Base-by-base conservation (phyloP, 2,888 invertebrate species). In the Mongoloraphidia duomilia region DNA sequence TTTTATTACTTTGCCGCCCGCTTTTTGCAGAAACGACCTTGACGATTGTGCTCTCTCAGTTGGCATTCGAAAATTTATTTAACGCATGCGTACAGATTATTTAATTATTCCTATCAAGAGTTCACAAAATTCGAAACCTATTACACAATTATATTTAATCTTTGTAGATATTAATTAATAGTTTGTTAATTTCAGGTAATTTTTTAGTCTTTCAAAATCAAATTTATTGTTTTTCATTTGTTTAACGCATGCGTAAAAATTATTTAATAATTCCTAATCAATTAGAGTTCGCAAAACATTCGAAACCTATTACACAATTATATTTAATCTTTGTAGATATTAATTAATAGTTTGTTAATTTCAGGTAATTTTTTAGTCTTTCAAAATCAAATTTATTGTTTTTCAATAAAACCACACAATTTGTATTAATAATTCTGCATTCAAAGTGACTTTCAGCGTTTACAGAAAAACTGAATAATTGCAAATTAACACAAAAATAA, bases 1-100 rank as follows among this genome's bases (percentile, higher is more conserved):
- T 55, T 61, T 63, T 50, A 67, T 59, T 50, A 70, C 63, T 61
- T 71, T 70, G 54, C 66, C 65, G 52, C 69, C 63, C 42, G 70
- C 69, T 56, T 67, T 65, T 54, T 67, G 69, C 50, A 69, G 61
- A 57, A 70, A 63, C 53, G 68, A 67, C 59, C 64, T 65, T 58
- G 55, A 57, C 34, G 39, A 41, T 39, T 14, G 33, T 26, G 41
- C 39, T 10, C 26, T 33, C 42, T 17, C 17, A 9, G 42, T 44
- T 14, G 36, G 36, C 44, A 44, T 36, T 17, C 10, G 40, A 12
- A 12, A 39, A 14, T 39, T 11, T 9, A 2, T 39, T 39, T 11
- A 14, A 39, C 14, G 9, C 40, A 14, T 39, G 12, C 11, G 40
- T 39, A 2, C 8, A 39, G 10, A n/a, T 14, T 14, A 14, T 9